phyloP scores from a whole-genome alignment of 2,797 vertebrate species.

The Leuciscus waleckii region DNA sequence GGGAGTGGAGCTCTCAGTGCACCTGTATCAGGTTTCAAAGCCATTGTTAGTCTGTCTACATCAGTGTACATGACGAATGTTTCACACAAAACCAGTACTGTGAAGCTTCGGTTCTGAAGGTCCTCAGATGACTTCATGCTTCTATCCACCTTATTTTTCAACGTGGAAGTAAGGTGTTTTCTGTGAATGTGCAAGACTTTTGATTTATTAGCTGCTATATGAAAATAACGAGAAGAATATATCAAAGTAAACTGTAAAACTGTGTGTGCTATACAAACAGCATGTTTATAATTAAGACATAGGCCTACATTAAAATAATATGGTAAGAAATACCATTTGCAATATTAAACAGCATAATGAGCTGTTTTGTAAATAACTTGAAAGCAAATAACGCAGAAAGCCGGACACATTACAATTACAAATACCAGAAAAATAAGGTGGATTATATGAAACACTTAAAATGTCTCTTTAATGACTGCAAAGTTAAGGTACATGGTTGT shows the following conservation, averaged over 20 bases:
- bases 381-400: too few relatives aligned
- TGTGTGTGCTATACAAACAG: neutral
- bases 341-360: neutral
- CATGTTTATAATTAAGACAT: neutral
- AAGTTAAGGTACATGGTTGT: neutral
- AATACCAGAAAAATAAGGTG: neutral
- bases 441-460: neutral
- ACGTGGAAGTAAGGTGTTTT: neutral
- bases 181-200: neutral
- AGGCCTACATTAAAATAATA: neutral
- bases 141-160: neutral
- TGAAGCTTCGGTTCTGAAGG: conserved; percentile 4
- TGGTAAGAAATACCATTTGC: neutral
- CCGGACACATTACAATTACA: too few relatives aligned
- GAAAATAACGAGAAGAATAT: neutral
- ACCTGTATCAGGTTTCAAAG: conserved; percentile 44
- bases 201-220: neutral
- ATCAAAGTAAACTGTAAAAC: neutral
- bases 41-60: conserved; percentile 21
- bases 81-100: conserved; percentile 38
- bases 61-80: neutral
- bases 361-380: neutral
- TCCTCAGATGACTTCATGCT: neutral
- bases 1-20: conserved; percentile 17
- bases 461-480: neutral